Conservation (phyloP, 2,797 vertebrate species). For the Enteromius anoplus region DNA sequence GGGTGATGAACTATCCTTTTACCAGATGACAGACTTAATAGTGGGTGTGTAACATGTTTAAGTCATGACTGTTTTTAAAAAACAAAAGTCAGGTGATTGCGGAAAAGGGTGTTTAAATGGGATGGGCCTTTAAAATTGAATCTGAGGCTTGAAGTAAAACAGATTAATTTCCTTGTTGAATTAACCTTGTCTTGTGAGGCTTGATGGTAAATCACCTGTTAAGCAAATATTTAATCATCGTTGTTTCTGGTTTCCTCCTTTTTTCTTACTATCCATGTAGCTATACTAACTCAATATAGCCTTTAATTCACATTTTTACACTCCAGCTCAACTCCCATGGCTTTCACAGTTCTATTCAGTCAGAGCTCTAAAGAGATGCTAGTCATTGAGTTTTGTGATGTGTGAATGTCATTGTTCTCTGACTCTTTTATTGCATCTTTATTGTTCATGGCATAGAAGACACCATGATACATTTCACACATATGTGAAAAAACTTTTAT, state of each 20-base stretch:
- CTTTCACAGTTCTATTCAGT: neutral
- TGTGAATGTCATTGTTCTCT: neutral
- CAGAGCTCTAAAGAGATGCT: slow-evolving; percentile 17
- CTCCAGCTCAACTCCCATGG: neutral
- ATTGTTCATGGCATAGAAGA: neutral
- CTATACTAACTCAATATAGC: neutral
- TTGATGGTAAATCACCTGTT: slow-evolving; percentile 24
- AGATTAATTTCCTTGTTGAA: slow-evolving; percentile 33
- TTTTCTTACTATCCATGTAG: neutral
- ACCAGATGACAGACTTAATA: neutral
- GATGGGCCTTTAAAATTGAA: neutral
- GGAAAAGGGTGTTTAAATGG: slow-evolving; percentile 22
- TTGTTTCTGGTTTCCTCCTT: neutral
- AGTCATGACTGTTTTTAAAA: slow-evolving; percentile 19
- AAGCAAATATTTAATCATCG: neutral
- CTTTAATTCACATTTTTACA: too few species aligned
- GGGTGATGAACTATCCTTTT: neutral
- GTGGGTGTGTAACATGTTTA: slow-evolving; percentile 36
- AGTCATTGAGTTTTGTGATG: slow-evolving; percentile 15
- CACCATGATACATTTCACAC: slow-evolving; percentile 12
- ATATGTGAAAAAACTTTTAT: neutral
- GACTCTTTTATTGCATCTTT: neutral
- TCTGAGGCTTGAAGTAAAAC: slow-evolving; percentile 29
- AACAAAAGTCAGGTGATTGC: slow-evolving; percentile 30
- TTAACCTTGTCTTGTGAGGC: neutral